Base-by-base conservation (phyloP, 2,113 vertebrate species). In the Sterrhoptilus dennistouni region DNA sequence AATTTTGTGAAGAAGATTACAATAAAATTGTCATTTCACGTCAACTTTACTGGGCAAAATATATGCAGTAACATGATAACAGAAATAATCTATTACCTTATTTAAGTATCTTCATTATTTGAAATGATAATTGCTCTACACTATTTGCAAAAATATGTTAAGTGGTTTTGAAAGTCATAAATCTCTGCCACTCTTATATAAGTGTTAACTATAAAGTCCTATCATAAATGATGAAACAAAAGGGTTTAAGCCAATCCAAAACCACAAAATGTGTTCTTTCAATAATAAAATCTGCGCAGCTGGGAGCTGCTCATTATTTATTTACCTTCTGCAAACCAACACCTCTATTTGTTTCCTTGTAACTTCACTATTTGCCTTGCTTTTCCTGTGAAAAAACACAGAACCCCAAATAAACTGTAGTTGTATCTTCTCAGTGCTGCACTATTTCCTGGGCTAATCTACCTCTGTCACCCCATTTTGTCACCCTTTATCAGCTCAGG, bases 251-350 rank as follows among this genome's bases (percentile, higher is more conserved):
- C 83, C 53, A 89, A 91, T 24, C 15, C 78, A 83, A 93, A 84
- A 84, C 57, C 35, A 86, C 13, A 61, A 93, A 88, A 85, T 66
- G 57, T 72, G 9, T 44, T 83, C 27, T 83, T 95, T 88, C 63
- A 21, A 74, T 66, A 89, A 82, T 72, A 94, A 96, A 91, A 93
- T 69, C 28, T 9, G 9, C 5, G 1, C 47, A 90, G 54, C 70
- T 93, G 89, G 92, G 84, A 88, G 63, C 36, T 72, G 45, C 35
- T 92, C 60, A 87, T 94, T 83, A 81, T 95, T 95, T 93, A 96
- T 92, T 95, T 59, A 90, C 21, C 50, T 78, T 83, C 59, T 68
- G 40, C 88, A 88, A 93, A 74, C 50, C 77, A 81, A 81, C 66
- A 94, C 75, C 66, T 88, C 75, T 69, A 36, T 88, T 85, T 79